Evolutionary conservation across 2,888 invertebrate species (phyloP), one percentile per base, ranked within the genome.

Genomic region (Nasonia oneida): DNA sequence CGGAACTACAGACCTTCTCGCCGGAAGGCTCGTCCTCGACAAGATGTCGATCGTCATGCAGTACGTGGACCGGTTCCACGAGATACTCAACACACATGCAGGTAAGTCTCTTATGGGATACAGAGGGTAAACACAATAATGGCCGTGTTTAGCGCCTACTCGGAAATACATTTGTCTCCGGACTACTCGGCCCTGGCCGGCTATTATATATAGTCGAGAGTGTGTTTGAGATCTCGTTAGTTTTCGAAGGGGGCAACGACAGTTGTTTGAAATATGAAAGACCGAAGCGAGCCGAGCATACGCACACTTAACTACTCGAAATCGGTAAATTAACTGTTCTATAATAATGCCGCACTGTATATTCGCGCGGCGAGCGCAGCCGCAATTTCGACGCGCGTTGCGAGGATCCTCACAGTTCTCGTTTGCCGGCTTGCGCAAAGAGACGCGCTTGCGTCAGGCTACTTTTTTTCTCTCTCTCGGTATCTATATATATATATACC

Each of bases 61-160:
- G 94, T 96, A 96, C 94, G 95, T 97, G 94, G 96, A 96, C 94
- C 95, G 95, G 93, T 96, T 97, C 94, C 96, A 97, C 94, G 95
- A 95, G 93, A 96, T 96, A 93, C 95, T 97, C 95, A 96, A 97
- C 94, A 96, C 96, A 95, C 95, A 97, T 95, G 96, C 97, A 95
- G 97, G 97, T 97, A 94, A 96, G 96, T 94, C n/a, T n/a, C 23
- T 57, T 57, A 29, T 29, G 10, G 6, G 18, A 14, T 70, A 29
- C 29, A 18, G 18, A 18, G 33, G 64, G 39, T 33, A n/a, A 37
- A 47, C 3, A 67, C 50, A 47, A n/a, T 50, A 76, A 37, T 64
- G 67, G 33, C 42, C 29, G 39, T 71, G 29, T 61, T 77, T 77
- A 70, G 29, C 82, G 74, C 39, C 37, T 29, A 29, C 29, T 64